phyloP scores from a whole-genome alignment of 2,797 vertebrate species.

The Argyrosomus regius region DNA sequence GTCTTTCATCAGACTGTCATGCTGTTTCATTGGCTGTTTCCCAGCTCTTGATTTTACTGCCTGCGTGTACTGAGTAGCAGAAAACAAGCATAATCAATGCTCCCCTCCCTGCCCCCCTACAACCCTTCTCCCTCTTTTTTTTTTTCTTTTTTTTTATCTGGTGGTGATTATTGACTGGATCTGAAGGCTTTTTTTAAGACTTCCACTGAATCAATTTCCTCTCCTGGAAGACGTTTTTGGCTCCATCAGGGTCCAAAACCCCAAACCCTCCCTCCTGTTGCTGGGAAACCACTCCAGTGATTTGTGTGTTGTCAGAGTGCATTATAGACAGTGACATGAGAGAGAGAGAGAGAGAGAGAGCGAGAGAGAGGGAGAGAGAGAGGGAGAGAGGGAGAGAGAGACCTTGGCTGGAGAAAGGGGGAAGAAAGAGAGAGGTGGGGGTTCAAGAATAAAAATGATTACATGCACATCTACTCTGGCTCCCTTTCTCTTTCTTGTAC shows the following conservation, averaged over 20 bases:
- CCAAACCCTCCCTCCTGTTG: constrained; percentile 73
- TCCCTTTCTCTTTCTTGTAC: constrained; percentile 20
- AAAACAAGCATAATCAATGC: constrained; percentile 64
- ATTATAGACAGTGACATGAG: constrained; percentile 71
- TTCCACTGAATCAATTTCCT: constrained; percentile 77
- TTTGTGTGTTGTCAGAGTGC: constrained; percentile 78
- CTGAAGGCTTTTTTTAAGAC: constrained; percentile 57
- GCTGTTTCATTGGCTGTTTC: constrained; percentile 35
- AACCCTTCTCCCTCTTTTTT: not conserved
- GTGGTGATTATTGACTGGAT: constrained; percentile 72
- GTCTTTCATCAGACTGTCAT: constrained; percentile 48
- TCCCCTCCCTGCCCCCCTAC: not conserved
- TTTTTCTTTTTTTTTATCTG: constrained; percentile 31
- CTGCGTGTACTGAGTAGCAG: constrained; percentile 39
- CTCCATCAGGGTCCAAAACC: constrained; percentile 66
- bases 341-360: constrained; percentile 20
- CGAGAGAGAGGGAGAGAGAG: constrained; percentile 14
- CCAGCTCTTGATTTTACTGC: constrained; percentile 45
- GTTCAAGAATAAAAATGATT: constrained; percentile 42
- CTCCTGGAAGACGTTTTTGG: constrained; percentile 70
- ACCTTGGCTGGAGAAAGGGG: constrained; percentile 24
- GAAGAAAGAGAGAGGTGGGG: constrained; percentile 26
- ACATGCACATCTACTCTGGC: constrained; percentile 41
- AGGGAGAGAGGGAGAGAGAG: constrained; percentile 2
- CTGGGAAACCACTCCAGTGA: constrained; percentile 80